Percentiles rank a stretch among this genome's conserved stretches.
Conservation (phyloP, 1,140 invertebrate genomes). For the Globodera ellingtonae region DNA sequence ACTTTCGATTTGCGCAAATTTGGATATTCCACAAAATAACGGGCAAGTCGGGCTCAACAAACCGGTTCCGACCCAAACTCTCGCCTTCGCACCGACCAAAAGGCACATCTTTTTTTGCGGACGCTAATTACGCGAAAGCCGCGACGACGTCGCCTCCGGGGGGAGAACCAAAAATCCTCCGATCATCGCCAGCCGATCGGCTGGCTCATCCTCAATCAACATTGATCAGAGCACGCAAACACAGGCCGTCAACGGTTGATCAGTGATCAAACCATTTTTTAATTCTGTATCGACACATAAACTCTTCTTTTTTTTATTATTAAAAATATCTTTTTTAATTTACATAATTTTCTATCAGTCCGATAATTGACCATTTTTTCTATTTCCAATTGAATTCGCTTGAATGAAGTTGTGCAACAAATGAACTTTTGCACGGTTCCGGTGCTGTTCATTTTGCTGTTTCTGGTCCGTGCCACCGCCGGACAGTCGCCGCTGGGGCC, state of each 20-base stretch:
- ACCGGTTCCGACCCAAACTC: neutral
- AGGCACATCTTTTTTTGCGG: neutral
- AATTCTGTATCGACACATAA: too few relatives aligned
- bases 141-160: too few relatives aligned
- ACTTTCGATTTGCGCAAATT: neutral
- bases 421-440: neutral
- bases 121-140: neutral
- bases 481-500: slow-evolving; percentile 29
- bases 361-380: neutral
- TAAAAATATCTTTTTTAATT: neutral
- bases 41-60: too few relatives aligned
- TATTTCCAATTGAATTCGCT: too few relatives aligned
- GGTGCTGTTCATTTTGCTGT: neutral
- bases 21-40: neutral
- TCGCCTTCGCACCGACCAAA: neutral
- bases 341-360: neutral
- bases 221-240: neutral
- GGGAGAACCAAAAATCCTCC: neutral
- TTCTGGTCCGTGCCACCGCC: neutral
- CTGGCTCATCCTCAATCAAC: neutral
- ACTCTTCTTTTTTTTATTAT: too few relatives aligned
- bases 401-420: neutral
- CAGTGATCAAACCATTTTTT: neutral
- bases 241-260: neutral
- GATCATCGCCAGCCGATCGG: neutral